Percentiles rank a stretch among this genome's conserved stretches.
Conservation (phyloP, 2,797 vertebrate genomes). For the Alfaro cultratus region DNA sequence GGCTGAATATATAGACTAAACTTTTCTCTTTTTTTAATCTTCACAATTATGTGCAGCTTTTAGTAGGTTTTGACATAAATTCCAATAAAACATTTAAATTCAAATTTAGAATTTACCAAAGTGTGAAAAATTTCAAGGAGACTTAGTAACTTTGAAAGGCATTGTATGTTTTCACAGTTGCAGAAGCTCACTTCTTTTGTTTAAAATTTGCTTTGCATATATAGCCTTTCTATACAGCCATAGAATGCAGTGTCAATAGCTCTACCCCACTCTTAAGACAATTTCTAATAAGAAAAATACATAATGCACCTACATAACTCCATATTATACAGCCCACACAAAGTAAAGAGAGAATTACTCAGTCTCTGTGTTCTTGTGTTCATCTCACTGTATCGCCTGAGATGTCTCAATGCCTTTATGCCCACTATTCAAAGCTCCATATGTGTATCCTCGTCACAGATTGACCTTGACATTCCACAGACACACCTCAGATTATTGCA, state of each 20-base stretch:
- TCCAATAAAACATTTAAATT: background rate
- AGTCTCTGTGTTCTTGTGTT: constrained; percentile 51
- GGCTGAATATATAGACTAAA: background rate
- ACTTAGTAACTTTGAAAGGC: background rate
- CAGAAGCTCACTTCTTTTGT: constrained; percentile 17
- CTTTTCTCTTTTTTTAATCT: background rate
- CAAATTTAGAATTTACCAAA: background rate
- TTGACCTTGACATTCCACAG: constrained; percentile 31
- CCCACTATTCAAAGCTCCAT: constrained; percentile 45
- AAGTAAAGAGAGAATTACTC: constrained; percentile 42
- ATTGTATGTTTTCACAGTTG: background rate
- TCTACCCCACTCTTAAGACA: constrained; percentile 13
- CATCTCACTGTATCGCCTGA: constrained; percentile 56
- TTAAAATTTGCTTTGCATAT: constrained; percentile 14
- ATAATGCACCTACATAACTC: constrained; percentile 9
- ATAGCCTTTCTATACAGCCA: background rate
- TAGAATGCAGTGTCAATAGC: background rate
- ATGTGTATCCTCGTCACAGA: constrained; percentile 3
- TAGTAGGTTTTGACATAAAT: background rate
- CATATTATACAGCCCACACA: constrained; percentile 31
- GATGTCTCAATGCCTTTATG: constrained; percentile 33
- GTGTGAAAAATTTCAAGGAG: background rate
- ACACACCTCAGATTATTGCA: constrained; percentile 8
- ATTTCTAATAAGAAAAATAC: constrained; percentile 16
- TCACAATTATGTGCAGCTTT: background rate